These are phyloP conservation scores for Babylonia areolata DNA, from an alignment of 1,140 invertebrate genomes.

Conservation along the genomic window DNA sequence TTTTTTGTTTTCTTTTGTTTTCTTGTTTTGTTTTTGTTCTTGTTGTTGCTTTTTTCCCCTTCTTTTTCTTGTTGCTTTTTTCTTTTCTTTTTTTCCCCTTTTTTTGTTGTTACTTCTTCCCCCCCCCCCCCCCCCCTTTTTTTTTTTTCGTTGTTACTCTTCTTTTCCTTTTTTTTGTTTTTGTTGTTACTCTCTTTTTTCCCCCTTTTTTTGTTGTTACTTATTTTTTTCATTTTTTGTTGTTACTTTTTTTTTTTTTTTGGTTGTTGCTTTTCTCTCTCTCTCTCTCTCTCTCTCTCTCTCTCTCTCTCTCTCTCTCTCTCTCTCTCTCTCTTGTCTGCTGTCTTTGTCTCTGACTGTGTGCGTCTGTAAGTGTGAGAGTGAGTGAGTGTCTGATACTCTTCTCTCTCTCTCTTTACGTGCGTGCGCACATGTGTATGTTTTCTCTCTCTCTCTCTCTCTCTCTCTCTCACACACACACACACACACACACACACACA, in stretches of 20 bases:
- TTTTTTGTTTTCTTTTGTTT: no score
- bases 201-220: no score
- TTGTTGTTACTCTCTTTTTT: no score
- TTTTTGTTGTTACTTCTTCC: no score
- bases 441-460: background rate
- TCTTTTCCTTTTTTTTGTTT: no score
- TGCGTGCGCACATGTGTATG: background rate
- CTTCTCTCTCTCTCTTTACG: background rate
- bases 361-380: background rate
- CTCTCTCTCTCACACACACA: background rate
- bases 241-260: background rate
- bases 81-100: no score
- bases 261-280: background rate
- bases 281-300: conserved; percentile 21
- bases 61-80: no score
- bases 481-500: background rate
- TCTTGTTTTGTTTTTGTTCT: no score
- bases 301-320: background rate
- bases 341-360: background rate
- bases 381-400: background rate
- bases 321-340: background rate
- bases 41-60: no score
- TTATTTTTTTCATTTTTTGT: no score
- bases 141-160: no score
- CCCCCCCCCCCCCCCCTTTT: no score